A percentile compares a stretch with the other conserved stretches of the same genome.
phyloP scores from a whole-genome alignment of 2,888 invertebrate species.

The Nymphalis urticae region DNA sequence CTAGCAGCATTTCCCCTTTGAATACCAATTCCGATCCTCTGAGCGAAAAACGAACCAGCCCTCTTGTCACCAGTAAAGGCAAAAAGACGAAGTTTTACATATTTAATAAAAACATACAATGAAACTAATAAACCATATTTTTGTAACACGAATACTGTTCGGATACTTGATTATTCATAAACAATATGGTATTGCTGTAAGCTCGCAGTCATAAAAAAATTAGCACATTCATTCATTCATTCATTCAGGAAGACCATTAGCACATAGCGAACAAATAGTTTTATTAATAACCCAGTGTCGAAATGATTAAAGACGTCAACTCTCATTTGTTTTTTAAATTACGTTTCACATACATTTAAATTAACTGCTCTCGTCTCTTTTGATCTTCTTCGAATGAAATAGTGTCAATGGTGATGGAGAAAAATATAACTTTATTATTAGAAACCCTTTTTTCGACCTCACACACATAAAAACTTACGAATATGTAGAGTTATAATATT shows the following conservation, averaged over 20 bases:
- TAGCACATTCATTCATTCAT: conserved; percentile 40
- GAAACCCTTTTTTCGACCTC: no score
- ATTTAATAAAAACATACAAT: background rate
- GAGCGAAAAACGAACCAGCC: no score
- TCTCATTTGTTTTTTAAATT: conserved; percentile 1
- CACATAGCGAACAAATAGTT: conserved; percentile 17
- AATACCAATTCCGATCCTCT: no score
- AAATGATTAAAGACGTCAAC: conserved; percentile 5
- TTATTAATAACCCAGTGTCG: conserved; percentile 8
- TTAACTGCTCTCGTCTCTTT: background rate
- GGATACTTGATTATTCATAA: conserved; percentile 12
- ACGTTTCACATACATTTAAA: background rate
- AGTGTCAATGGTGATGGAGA: no score
- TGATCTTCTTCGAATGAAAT: background rate
- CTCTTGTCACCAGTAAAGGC: no score
- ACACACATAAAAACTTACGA: no score
- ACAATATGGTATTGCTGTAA: conserved; percentile 24
- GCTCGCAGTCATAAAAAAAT: conserved; percentile 43
- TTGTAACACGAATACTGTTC: background rate
- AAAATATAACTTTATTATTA: no score
- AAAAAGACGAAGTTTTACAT: no score
- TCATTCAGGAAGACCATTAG: conserved; percentile 45
- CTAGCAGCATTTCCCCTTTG: no score
- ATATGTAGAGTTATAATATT: no score
- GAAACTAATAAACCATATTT: background rate